Base-by-base conservation (phyloP, 1,140 invertebrate species). In the Holcopasites calliopsidis region DNA sequence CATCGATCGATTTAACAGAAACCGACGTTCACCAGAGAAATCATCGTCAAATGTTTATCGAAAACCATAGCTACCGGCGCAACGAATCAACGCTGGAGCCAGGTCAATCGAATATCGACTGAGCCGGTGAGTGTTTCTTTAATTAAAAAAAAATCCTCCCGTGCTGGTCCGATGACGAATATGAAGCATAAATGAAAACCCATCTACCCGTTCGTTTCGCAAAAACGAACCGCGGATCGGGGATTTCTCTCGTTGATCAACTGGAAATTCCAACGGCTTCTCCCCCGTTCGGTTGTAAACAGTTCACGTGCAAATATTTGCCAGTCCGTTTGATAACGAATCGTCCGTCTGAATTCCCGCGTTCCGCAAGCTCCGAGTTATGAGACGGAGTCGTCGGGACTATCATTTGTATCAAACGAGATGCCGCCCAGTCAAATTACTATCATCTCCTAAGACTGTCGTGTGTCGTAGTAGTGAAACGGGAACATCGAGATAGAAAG, bases 261-360 rank as follows among this genome's bases (percentile, higher is more conserved):
- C 28, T 69, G 66, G 28, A 58, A 47, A 70, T 47, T 47, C 54
- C 54, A 31, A 26, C 38, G 11, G 11, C 7, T 13, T 26, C 4
- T 1, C 16, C 4, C 10, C 35, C 10, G 4, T 5, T 10, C 4
- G 3, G 23, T 3, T n/a, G n/a, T 62, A 28, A 28, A 62, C 11
- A 42, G 6, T 31, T 40, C 11, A 6, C 6, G 18, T n/a, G 16
- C 26, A 26, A 21, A 55, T 38, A 28, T 40, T 61, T 16, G n/a
- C 52, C n/a, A 31, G 21, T 38, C 13, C 6, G 16, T 11, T 8
- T 26, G 66, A 47, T 26, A 70, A 68, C 65, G 35, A 68, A 13
- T 26, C 64, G n/a, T 52, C 33, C n/a, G n/a, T 40, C 23, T 35
- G 65, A 68, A 40, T 68, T 55, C 35, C 65, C 49, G n/a, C 23